These are phyloP conservation scores for Setophaga kirtlandii DNA, from an alignment of 2,113 vertebrate species.

Conservation along the genomic window DNA sequence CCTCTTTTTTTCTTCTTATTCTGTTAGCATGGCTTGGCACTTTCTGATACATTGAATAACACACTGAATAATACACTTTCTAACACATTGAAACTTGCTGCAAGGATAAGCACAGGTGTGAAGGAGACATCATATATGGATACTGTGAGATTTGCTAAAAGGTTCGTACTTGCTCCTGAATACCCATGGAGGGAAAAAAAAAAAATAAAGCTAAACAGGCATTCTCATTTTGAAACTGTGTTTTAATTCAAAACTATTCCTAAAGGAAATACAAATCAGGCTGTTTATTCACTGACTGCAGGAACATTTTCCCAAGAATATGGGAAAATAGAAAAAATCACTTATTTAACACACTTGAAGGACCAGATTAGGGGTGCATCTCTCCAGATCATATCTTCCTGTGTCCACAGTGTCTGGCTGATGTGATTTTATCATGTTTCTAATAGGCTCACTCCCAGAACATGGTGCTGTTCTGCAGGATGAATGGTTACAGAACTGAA, in stretches of 20 bases:
- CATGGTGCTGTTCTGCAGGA: background rate
- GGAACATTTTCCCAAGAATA: background rate
- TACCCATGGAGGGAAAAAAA: background rate
- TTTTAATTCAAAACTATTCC: background rate
- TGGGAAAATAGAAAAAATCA: background rate
- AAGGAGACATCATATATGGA: background rate
- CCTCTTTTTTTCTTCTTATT: background rate
- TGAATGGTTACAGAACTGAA: background rate
- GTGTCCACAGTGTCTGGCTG: background rate
- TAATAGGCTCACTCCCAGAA: background rate
- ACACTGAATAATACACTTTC: background rate
- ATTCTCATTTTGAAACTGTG: background rate
- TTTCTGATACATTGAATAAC: background rate
- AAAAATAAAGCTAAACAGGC: background rate
- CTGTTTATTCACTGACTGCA: background rate
- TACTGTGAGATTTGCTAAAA: background rate
- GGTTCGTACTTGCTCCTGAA: background rate
- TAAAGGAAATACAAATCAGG: background rate
- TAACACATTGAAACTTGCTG: background rate
- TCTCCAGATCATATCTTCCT: background rate
- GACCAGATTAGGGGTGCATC: background rate
- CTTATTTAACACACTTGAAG: background rate
- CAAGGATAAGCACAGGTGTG: background rate
- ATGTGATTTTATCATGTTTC: background rate
- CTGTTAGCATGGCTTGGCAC: background rate